phyloP scores from a whole-genome alignment of 2,113 vertebrate species.

The Antechinus stuartii region DNA sequence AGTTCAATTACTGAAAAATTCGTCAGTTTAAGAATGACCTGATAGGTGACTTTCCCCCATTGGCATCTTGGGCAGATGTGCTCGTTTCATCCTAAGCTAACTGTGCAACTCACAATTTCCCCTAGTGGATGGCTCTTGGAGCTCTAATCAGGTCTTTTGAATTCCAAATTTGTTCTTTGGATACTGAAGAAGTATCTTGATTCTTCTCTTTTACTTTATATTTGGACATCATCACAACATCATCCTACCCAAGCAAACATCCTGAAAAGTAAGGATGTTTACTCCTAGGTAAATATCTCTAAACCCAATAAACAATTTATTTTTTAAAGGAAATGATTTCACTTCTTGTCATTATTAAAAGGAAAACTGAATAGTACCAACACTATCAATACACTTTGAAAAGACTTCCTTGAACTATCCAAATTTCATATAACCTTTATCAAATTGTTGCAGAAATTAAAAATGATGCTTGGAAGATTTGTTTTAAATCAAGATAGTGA shows the following conservation, averaged over 20 bases:
- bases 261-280: neutral
- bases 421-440: neutral
- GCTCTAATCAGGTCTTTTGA: neutral
- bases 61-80: neutral
- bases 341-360: neutral
- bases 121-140: neutral
- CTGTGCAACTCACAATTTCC: neutral
- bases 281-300: neutral
- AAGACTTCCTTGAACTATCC: neutral
- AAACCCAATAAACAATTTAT: neutral
- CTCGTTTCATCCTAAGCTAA: neutral
- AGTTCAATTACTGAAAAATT: neutral
- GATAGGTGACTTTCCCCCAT: neutral
- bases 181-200: neutral
- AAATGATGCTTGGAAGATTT: neutral
- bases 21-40: neutral
- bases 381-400: neutral
- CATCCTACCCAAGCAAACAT: neutral
- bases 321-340: neutral
- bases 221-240: neutral
- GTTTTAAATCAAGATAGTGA: neutral
- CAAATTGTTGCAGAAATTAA: neutral
- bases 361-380: neutral
- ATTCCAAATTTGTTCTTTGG: neutral
- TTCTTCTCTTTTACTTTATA: neutral